phyloP scores from a whole-genome alignment of 2,888 invertebrate genomes.

The Athrips mouffetella region DNA sequence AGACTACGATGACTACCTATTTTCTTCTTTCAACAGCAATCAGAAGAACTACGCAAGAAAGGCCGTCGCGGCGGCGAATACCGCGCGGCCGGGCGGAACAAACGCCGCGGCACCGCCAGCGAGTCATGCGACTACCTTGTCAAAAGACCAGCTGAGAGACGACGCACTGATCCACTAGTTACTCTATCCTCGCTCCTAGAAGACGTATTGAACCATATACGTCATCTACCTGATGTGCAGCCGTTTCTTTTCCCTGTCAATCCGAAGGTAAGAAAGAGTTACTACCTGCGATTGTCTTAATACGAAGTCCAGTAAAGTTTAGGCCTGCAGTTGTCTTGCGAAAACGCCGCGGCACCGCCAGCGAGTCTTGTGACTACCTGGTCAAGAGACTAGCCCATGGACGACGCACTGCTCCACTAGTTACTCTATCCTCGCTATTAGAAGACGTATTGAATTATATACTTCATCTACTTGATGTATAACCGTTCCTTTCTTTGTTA shows the following conservation, averaged over 20 bases:
- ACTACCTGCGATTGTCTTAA: background rate
- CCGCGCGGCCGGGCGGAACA: conserved; percentile 48
- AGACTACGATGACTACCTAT: no score
- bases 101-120: conserved; percentile 53
- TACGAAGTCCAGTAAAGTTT: background rate
- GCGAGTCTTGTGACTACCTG: background rate
- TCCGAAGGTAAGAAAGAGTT: conserved; percentile 81
- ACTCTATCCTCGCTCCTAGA: conserved; percentile 95
- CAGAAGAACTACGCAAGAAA: conserved; percentile 88
- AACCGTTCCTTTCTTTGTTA: background rate
- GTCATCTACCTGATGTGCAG: conserved; percentile 93
- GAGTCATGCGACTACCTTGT: conserved; percentile 90
- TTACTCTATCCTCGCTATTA: background rate
- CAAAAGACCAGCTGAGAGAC: conserved; percentile 89
- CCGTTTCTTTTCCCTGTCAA: conserved; percentile 97
- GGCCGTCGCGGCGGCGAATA: conserved; percentile 84
- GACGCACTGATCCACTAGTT: conserved; percentile 97
- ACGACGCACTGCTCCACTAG: no score
- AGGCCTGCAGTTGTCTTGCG: background rate
- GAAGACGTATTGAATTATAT: background rate
- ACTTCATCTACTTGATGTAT: background rate
- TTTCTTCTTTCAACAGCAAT: conserved; percentile 68
- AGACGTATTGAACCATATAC: conserved; percentile 93
- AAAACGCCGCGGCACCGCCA: no score
- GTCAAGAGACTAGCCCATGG: background rate